phyloP scores from a whole-genome alignment of 92 coral and sea anemone genomes.

The Porites evermanni region DNA sequence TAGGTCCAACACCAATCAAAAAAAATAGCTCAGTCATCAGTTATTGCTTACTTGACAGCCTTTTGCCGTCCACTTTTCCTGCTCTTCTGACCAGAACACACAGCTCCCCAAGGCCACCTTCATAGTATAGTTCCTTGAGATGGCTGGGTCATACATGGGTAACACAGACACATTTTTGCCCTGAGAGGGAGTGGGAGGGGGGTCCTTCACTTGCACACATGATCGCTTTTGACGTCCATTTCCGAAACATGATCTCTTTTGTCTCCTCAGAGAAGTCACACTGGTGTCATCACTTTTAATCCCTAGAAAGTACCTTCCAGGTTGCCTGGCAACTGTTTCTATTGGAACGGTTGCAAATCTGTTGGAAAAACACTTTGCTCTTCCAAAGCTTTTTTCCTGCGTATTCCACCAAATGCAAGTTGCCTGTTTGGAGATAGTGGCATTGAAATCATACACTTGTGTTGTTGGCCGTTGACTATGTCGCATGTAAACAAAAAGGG shows the following conservation, averaged over 20 bases:
- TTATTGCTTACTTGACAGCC: slow-evolving; percentile 71
- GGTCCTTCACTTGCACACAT: slow-evolving; percentile 79
- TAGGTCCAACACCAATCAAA: no score
- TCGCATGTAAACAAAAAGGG: slow-evolving; percentile 32
- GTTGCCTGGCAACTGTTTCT: slow-evolving; percentile 6
- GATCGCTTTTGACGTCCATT: slow-evolving; percentile 74
- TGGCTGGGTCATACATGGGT: slow-evolving; percentile 64
- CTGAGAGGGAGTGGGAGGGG: slow-evolving; percentile 77
- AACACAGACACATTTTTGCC: slow-evolving; percentile 62
- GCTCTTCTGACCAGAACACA: slow-evolving; percentile 73
- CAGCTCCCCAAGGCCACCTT: slow-evolving; percentile 69
- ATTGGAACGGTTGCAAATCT: neutral
- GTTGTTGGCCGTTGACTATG: slow-evolving; percentile 55
- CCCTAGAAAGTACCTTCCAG: slow-evolving; percentile 43
- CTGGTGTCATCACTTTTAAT: slow-evolving; percentile 19
- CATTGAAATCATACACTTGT: slow-evolving; percentile 44
- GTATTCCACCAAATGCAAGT: slow-evolving; percentile 21
- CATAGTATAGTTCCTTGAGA: slow-evolving; percentile 67
- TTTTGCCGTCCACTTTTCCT: slow-evolving; percentile 74
- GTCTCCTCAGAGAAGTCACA: neutral
- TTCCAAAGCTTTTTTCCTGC: slow-evolving; percentile 2
- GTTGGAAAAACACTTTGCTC: neutral
- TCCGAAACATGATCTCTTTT: slow-evolving; percentile 58
- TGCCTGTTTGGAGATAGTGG: slow-evolving; percentile 36
- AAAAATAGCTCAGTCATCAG: no score